These are phyloP conservation scores for Xenentodon cancila DNA, from an alignment of 2,797 vertebrate species.

Conservation along the genomic window DNA sequence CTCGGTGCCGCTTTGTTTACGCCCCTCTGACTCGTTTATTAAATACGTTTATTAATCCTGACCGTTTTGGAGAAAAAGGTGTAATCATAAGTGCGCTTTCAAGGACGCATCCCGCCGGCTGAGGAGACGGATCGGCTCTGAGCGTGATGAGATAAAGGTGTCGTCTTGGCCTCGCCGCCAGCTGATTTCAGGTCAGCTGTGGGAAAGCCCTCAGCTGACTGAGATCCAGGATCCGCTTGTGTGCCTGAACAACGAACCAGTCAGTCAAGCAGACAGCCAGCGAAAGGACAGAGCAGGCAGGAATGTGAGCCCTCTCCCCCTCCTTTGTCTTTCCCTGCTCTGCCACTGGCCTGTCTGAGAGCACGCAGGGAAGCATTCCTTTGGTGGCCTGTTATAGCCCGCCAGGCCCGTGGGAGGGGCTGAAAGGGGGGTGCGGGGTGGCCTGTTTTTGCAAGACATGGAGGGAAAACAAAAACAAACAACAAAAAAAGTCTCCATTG, in stretches of 20 bases:
- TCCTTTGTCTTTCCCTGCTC: constrained; percentile 34
- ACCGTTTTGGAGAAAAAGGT: too few relatives aligned
- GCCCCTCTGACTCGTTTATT: too few relatives aligned
- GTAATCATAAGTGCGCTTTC: too few relatives aligned
- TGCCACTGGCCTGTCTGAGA: constrained; percentile 41
- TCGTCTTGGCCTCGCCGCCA: constrained; percentile 32
- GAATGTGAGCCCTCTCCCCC: constrained; percentile 62
- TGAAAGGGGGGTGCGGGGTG: constrained; percentile 43
- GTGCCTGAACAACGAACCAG: constrained; percentile 50
- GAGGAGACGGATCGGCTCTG: too few relatives aligned
- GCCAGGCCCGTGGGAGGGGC: constrained; percentile 58
- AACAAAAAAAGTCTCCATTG: too few relatives aligned
- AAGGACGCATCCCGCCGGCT: too few relatives aligned
- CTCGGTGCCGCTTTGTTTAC: too few relatives aligned
- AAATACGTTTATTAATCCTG: too few relatives aligned
- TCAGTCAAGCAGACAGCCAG: constrained; percentile 45
- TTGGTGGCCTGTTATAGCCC: constrained; percentile 72
- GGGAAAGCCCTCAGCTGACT: constrained; percentile 67
- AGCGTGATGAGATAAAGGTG: neutral
- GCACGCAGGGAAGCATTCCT: constrained; percentile 75
- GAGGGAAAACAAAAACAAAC: too few relatives aligned
- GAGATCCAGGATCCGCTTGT: constrained; percentile 43
- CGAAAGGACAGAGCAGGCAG: constrained; percentile 54
- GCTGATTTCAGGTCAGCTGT: constrained; percentile 73
- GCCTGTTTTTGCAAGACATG: constrained; percentile 48